Base-by-base conservation (phyloP, 2,797 vertebrate species). In the Scolopax rusticola region DNA sequence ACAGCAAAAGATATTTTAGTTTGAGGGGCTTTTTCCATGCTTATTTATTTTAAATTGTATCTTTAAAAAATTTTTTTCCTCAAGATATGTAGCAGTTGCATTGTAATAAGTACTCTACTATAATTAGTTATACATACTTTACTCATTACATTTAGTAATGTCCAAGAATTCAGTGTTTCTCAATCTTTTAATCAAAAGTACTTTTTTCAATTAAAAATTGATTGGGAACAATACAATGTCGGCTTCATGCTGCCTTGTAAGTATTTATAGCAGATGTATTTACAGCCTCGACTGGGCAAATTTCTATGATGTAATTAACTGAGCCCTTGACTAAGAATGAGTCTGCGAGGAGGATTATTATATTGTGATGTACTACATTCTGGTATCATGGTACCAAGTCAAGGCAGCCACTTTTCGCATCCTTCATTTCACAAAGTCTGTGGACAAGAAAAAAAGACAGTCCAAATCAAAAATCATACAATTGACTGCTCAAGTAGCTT, bases 1-100 rank as follows among this genome's bases (percentile, higher is more conserved):
- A 95, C 69, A 92, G 89, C 87, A 97, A 95, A 98, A 97, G 84
- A 97, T 97, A 95, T 93, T 97, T 95, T 95, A 95, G 87, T 90
- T 95, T 93, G 70, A 95, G 51, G 75, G 41, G 7, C 0, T 87
- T 95, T 97, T 75, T 90, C 84, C 84, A 86, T 88, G 57, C 28
- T 89, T 95, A 77, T 93, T 97, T 96, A 92, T 91, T 89, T 80
- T 40, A 68, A 95, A 59, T 79, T 40, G 3, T 79, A 33, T 73
- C 54, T 84, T 84, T 33, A 53, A 11, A 69, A 9, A 76, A 38
- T 50, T 77, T 63, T 51, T 77, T n/a, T 56, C 3, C 10, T 86
- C 7, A 32, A 78, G 8, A 78, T 51, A 92, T 89, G 84, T 59
- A 91, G 67, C 63, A 41, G 5, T 53, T 53, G 28, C 51, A 53